Evolutionary conservation across 2,113 vertebrate genomes (phyloP).

Genomic region (Serinus canaria): DNA sequence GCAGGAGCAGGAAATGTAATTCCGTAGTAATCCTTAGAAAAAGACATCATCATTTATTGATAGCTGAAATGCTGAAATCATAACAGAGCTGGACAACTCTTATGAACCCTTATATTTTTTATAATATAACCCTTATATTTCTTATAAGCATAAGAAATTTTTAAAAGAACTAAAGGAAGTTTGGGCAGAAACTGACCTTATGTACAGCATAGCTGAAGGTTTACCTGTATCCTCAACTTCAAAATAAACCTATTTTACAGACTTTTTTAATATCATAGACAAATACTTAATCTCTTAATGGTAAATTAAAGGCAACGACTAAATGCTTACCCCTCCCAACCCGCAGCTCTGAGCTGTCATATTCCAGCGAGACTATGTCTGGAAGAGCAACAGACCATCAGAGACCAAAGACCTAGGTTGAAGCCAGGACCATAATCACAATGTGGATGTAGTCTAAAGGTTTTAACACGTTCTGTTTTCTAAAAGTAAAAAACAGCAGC

Average conservation of each 20-base stretch:
- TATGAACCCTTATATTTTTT: background rate
- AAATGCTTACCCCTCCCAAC: background rate
- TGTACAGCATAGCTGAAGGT: background rate
- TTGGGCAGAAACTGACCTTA: background rate
- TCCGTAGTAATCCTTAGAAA: constrained; percentile 93
- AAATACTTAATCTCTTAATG: background rate
- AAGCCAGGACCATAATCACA: background rate
- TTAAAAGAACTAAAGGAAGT: background rate
- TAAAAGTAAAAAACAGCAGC: background rate
- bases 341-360: background rate
- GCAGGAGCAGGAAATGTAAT: constrained; percentile 94
- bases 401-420: background rate
- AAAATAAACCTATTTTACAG: background rate
- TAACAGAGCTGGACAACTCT: background rate
- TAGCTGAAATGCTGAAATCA: background rate
- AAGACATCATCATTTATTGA: background rate
- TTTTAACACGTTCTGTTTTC: background rate
- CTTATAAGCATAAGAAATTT: background rate
- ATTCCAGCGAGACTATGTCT: background rate
- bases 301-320: background rate
- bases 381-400: background rate
- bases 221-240: background rate
- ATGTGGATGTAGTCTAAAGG: background rate
- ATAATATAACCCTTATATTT: background rate
- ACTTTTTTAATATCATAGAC: background rate